Percentiles rank a stretch among this genome's conserved stretches.
Conservation (phyloP, 2,113 vertebrate species). For the Gambusia affinis region DNA sequence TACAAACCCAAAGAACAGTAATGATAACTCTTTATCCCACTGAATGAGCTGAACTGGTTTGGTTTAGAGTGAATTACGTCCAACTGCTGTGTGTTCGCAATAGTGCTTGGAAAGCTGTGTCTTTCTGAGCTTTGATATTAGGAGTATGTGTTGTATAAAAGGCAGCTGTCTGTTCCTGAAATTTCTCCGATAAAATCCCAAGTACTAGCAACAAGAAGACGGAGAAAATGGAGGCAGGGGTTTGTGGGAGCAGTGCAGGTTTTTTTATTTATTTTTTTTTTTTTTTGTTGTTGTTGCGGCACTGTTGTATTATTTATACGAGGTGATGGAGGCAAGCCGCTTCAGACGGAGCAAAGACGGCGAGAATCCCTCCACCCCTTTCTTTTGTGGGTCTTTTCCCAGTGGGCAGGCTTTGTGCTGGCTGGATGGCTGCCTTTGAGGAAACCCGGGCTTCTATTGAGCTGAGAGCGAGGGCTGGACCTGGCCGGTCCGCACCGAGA, state of each 20-base stretch:
- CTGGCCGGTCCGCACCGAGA: constrained; percentile 46
- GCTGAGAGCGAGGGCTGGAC: constrained; percentile 59
- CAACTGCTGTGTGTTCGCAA: too few relatives aligned
- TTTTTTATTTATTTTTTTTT: constrained; percentile 64
- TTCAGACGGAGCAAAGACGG: constrained; percentile 62
- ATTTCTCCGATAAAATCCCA: constrained; percentile 16
- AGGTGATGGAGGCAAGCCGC: constrained; percentile 69
- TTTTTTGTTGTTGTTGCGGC: constrained; percentile 37
- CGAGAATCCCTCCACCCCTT: constrained; percentile 50
- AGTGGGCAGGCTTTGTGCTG: constrained; percentile 75
- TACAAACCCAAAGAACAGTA: too few relatives aligned
- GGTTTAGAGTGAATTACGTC: too few relatives aligned
- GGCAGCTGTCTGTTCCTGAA: neutral
- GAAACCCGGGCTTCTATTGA: constrained; percentile 65
- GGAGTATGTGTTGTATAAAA: too few relatives aligned
- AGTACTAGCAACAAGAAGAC: constrained; percentile 21
- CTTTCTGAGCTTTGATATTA: too few relatives aligned
- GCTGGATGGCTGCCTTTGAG: constrained; percentile 71
- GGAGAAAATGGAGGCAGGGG: constrained; percentile 40
- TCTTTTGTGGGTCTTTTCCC: constrained; percentile 74
- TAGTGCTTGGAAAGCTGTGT: too few relatives aligned
- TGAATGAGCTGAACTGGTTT: too few relatives aligned
- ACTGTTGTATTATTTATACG: constrained; percentile 76
- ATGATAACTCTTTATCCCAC: too few relatives aligned
- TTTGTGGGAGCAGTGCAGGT: constrained; percentile 41